Evolutionary conservation across 2,113 vertebrate species (phyloP), one percentile per base, ranked within the genome.

Genomic region (Oreotragus oreotragus): DNA sequence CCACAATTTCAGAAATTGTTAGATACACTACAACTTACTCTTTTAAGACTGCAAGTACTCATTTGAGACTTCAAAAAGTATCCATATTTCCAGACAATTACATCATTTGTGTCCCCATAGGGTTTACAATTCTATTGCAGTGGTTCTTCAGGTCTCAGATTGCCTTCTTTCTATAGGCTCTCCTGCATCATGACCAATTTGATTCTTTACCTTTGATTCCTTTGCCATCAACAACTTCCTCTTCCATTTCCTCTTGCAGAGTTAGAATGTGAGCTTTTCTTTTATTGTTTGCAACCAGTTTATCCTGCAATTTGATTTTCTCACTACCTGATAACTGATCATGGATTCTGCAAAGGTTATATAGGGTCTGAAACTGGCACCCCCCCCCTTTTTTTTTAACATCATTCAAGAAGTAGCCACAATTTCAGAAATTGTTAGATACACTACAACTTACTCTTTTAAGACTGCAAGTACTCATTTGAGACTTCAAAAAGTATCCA

Each of bases 101-200:
- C 2, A 14, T 39, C 4, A 7, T 84, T 43, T 6, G 7, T 84
- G 33, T 9, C 12, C n/a, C 64, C 3, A 49, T 12, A 39, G 16
- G 14, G 19, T 36, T 83, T 19, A n/a, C 5, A 5, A 0, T 16
- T 45, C 25, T 0, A 5, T 3, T 3, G 1, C 51, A 43, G 3
- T 33, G 47, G n/a, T 33, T 27, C 25, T 66, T 51, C 39, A 30
- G 39, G 28, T 27, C 6, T 33, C 33, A 15, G 19, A 12, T 13
- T 19, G 3, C 28, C 16, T 88, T n/a, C 14, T 9, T 39, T 89
- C 36, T 17, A 17, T 17, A 39, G 7, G 12, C 6, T 43, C 30
- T 15, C 7, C 11, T 33, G 7, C 1, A 2, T 66, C 7, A 5
- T 47, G 7, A n/a, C 25, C 30, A 28, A 0, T 21, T 55, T 21